phyloP scores from a whole-genome alignment of 2,113 vertebrate genomes.

The Oryzias celebensis region DNA sequence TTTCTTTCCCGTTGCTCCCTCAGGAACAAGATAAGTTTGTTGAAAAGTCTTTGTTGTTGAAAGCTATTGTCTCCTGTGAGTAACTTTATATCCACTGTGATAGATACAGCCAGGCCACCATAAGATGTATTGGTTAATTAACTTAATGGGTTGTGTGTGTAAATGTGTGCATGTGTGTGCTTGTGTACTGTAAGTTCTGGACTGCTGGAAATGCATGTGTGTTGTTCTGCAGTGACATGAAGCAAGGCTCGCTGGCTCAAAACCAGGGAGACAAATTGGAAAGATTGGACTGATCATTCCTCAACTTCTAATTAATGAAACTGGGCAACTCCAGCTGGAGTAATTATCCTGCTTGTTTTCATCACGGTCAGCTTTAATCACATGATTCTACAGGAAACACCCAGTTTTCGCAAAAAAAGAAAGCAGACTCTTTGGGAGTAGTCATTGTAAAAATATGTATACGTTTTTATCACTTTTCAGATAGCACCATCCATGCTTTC shows the following conservation, averaged over 20 bases:
- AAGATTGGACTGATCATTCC: constrained; percentile 38
- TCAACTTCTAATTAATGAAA: constrained; percentile 44
- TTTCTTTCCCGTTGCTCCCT: constrained; percentile 7
- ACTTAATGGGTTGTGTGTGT: constrained; percentile 35
- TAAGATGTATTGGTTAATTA: constrained; percentile 62
- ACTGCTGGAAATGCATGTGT: constrained; percentile 28
- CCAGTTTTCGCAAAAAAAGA: neutral
- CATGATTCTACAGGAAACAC: constrained; percentile 4
- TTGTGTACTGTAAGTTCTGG: constrained; percentile 11
- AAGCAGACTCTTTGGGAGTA: too few species aligned
- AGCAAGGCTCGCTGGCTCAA: constrained; percentile 54
- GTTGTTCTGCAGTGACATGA: constrained; percentile 17
- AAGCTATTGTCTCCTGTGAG: constrained; percentile 29
- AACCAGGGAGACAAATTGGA: constrained; percentile 56
- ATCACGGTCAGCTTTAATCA: neutral
- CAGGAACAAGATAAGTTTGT: constrained; percentile 41
- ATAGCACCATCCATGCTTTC: too few species aligned
- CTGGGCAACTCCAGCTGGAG: constrained; percentile 7
- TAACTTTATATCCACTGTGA: constrained; percentile 47
- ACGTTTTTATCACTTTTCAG: too few species aligned
- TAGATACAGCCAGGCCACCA: constrained; percentile 12
- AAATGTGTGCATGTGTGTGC: constrained; percentile 1
- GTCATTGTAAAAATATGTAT: neutral
- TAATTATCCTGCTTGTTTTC: constrained; percentile 7
- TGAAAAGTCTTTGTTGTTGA: constrained; percentile 41